Evolutionary conservation across 2,888 invertebrate genomes (phyloP).

Genomic region (Phlogophora meticulosa): DNA sequence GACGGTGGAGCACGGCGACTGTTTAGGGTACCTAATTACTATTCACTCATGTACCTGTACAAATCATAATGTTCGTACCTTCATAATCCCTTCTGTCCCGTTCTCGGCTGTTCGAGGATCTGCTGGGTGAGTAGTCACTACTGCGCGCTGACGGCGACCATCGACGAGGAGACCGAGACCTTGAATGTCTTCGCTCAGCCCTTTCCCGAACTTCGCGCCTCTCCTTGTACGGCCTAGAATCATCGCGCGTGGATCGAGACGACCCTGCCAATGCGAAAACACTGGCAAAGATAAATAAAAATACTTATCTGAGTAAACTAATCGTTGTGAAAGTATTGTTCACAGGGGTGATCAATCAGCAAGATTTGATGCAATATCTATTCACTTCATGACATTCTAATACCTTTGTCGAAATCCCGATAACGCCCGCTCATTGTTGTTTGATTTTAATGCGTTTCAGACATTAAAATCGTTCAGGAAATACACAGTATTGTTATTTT

Average conservation of each 20-base stretch:
- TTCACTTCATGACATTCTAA: conserved; percentile 75
- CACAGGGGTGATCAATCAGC: conserved; percentile 26
- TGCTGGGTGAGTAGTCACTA: conserved; percentile 64
- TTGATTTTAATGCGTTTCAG: conserved; percentile 30
- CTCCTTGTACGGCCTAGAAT: conserved; percentile 85
- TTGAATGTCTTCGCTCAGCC: conserved; percentile 67
- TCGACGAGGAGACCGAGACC: conserved; percentile 78
- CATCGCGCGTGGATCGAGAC: conserved; percentile 91
- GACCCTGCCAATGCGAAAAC: conserved; percentile 95
- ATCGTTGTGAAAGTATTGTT: conserved; percentile 48
- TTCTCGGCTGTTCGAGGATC: conserved; percentile 70
- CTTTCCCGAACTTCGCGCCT: conserved; percentile 68
- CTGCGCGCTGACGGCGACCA: conserved; percentile 71
- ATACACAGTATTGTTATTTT: conserved; percentile 25
- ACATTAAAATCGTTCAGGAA: conserved; percentile 47
- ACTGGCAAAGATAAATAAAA: conserved; percentile 93
- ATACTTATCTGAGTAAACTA: conserved; percentile 78
- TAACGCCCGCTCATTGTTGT: conserved; percentile 79
- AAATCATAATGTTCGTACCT: conserved; percentile 34
- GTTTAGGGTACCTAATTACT: too few species aligned
- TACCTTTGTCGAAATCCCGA: conserved; percentile 81
- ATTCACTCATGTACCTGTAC: not conserved
- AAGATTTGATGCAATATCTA: conserved; percentile 48
- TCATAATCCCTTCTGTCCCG: conserved; percentile 64
- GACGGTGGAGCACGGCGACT: too few species aligned